phyloP scores from a whole-genome alignment of 2,797 vertebrate species.

The Nothura maculosa region DNA sequence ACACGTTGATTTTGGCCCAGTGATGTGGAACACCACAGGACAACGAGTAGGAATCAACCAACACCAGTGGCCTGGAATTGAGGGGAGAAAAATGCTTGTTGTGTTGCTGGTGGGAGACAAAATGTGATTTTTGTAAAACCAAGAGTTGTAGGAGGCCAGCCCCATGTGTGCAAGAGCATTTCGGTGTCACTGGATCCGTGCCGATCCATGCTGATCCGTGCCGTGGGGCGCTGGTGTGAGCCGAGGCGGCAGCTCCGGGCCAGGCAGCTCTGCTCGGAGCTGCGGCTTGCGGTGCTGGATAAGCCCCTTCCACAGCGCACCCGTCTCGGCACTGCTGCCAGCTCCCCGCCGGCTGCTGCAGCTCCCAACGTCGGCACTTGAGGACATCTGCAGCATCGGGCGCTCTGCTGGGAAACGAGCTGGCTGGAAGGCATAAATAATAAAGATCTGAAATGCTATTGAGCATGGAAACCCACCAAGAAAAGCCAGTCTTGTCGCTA shows the following conservation, averaged over 20 bases:
- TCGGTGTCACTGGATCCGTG: neutral
- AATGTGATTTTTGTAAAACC: neutral
- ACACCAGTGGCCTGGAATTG: neutral
- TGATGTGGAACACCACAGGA: neutral
- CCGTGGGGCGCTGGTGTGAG: neutral
- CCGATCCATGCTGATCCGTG: too few species aligned
- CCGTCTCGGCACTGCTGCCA: slow-evolving; percentile 16
- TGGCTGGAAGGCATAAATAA: neutral
- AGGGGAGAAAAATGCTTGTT: neutral
- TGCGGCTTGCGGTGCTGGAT: neutral
- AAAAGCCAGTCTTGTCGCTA: neutral
- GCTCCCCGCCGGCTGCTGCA: neutral
- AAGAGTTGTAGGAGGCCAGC: neutral
- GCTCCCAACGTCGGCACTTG: neutral
- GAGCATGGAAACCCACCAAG: neutral
- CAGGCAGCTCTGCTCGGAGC: neutral
- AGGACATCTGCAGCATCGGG: neutral
- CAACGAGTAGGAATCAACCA: neutral
- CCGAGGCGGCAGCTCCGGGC: neutral
- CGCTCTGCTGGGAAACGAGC: neutral
- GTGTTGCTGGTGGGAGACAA: neutral
- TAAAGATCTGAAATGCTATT: neutral
- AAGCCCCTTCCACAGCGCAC: slow-evolving; percentile 33
- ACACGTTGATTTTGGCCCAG: neutral
- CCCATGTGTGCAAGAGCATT: neutral